Evolutionary conservation across 2,113 vertebrate genomes (phyloP).

Genomic region (Perca flavescens): DNA sequence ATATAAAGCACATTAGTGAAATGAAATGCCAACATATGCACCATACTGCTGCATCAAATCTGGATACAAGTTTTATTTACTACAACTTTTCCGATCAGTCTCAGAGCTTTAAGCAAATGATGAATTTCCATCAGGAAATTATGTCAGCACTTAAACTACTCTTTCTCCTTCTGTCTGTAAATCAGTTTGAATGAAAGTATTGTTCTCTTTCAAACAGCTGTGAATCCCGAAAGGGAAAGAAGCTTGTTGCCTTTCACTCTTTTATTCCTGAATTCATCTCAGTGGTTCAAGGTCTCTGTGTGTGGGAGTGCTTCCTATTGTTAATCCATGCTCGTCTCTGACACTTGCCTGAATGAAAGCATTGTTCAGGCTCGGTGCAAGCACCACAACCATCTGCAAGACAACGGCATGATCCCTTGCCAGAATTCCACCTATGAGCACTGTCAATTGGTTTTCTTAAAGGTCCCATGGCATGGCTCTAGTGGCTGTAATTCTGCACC

Average conservation of each 20-base stretch:
- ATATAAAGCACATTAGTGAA: neutral
- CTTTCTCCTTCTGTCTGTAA: neutral
- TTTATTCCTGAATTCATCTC: conserved; percentile 33
- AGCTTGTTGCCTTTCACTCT: conserved; percentile 11
- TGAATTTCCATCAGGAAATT: neutral
- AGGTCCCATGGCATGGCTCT: no score
- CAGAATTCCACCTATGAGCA: conserved; percentile 6
- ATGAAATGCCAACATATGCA: neutral
- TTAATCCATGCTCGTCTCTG: conserved; percentile 28
- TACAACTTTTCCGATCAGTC: neutral
- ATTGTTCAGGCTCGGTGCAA: conserved; percentile 37
- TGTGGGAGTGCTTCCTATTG: conserved; percentile 46
- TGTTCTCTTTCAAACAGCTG: conserved; percentile 26
- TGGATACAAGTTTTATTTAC: neutral
- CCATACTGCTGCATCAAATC: neutral
- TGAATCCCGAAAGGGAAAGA: neutral
- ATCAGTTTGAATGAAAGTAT: conserved; percentile 15
- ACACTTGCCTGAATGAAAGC: conserved; percentile 49
- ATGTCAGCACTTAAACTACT: neutral
- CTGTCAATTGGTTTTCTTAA: neutral
- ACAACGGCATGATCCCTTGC: neutral
- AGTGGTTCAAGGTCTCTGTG: conserved; percentile 19
- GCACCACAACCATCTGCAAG: conserved; percentile 13
- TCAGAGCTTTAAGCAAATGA: neutral
- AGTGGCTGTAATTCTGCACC: no score